Percentiles rank a stretch among this genome's conserved stretches.
Conservation (phyloP, 2,113 vertebrate genomes). For the Pterocles gutturalis region DNA sequence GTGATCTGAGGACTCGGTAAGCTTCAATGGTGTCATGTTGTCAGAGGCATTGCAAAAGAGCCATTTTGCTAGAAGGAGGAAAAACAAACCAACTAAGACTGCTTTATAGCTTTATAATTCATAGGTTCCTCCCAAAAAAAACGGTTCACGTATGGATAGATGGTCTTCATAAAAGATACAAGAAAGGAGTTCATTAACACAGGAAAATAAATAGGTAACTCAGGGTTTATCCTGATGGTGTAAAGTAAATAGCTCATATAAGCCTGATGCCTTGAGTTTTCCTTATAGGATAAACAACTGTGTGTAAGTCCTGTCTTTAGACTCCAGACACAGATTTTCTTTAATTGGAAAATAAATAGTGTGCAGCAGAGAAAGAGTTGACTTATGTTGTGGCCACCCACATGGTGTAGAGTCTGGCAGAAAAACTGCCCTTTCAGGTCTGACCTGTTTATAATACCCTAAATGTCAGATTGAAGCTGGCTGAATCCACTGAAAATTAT, state of each 20-base stretch:
- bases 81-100: not conserved
- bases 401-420: constrained; percentile 7
- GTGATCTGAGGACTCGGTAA: not conserved
- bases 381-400: constrained; percentile 46
- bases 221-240: constrained; percentile 11
- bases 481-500: not conserved
- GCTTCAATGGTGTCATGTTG: not conserved
- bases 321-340: constrained; percentile 40
- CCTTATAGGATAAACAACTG: constrained; percentile 52
- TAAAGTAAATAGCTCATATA: constrained; percentile 40
- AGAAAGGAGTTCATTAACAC: not conserved
- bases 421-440: constrained; percentile 2
- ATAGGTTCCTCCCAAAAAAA: not conserved
- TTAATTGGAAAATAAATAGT: constrained; percentile 63
- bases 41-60: not conserved
- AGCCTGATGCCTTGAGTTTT: constrained; percentile 28
- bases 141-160: not conserved
- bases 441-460: not conserved
- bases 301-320: not conserved
- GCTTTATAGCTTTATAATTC: not conserved
- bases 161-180: not conserved
- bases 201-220: constrained; percentile 39
- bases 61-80: not conserved
- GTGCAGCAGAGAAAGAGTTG: constrained; percentile 50
- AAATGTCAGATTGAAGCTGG: not conserved